These are phyloP conservation scores for Axea sp. DNA, from an alignment of 2,888 invertebrate genomes.

Conservation along the genomic window DNA sequence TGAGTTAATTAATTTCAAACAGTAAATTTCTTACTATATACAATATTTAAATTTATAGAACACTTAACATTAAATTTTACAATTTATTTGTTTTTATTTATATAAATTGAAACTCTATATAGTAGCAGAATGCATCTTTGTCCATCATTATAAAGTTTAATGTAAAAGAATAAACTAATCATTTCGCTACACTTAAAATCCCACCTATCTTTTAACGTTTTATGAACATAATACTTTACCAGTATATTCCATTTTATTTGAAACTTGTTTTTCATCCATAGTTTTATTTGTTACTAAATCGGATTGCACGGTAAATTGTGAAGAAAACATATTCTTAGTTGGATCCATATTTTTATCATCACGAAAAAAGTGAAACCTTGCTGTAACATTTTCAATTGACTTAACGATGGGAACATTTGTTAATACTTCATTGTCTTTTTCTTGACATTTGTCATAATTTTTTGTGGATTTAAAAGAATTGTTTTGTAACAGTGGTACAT, in stretches of 20 bases:
- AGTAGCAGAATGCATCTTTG: no score
- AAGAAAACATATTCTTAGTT: conserved; percentile 6
- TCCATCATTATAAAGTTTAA: no score
- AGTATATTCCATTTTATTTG: neutral
- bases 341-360: neutral
- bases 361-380: neutral
- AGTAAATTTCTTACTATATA: no score
- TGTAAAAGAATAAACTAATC: no score
- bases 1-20: no score
- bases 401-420: conserved; percentile 8
- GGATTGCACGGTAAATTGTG: conserved; percentile 5
- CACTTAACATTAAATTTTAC: no score
- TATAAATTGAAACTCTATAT: no score
- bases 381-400: conserved; percentile 7
- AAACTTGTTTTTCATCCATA: neutral
- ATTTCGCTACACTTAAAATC: no score
- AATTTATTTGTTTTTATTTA: no score
- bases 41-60: no score
- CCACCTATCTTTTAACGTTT: no score
- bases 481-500: neutral
- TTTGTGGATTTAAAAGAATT: neutral
- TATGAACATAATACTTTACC: neutral
- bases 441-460: neutral
- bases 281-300: neutral
- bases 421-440: neutral